Base-by-base conservation (phyloP, 2,888 invertebrate genomes). In the Tridacna crocea region DNA sequence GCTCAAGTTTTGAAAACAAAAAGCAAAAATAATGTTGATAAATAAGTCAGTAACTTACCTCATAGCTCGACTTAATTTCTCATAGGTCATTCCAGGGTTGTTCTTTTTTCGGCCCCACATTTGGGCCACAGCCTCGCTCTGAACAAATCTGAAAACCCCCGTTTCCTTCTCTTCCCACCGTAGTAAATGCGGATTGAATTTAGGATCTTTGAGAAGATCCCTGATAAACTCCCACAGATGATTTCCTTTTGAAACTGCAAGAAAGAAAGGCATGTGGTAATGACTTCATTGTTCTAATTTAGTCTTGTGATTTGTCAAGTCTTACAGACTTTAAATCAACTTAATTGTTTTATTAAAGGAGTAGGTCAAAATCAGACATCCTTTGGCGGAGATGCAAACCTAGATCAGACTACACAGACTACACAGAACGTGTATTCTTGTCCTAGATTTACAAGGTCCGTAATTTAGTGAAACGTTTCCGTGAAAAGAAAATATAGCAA, bases 41-140 rank as follows among this genome's bases (percentile, higher is more conserved):
- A 19, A 10, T 55, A 55, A 10, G n/a, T 19, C 17, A 55, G 10
- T 55, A 55, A 19, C 93, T 92, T 94, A 96, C 96, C 97, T 96
- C 97, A 98, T 98, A 36, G 98, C 98, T 86, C 98, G 95, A 94
- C 97, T 98, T 90, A 98, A 96, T 95, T 98, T 98, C 94, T 98
- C 98, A 93, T 98, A 98, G 70, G 97, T 98, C 98, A 98, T 98
- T 93, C 97, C 96, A 73, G 96, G 96, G 93, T 98, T 98, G 94
- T 97, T 97, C 93, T 98, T 98, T 93, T 97, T 95, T 81, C 96
- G 96, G 8, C 98, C 98, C 98, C 98, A 98, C 76, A 97, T 95
- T 92, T 97, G 96, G 0, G 98, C 98, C 15, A 98, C 97, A 92
- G 97, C 96, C 92, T 98, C 97, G 75, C 97, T 97, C 91, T 97